Conservation (phyloP, 1,140 invertebrate genomes). For the Hylaeus volcanicus region DNA sequence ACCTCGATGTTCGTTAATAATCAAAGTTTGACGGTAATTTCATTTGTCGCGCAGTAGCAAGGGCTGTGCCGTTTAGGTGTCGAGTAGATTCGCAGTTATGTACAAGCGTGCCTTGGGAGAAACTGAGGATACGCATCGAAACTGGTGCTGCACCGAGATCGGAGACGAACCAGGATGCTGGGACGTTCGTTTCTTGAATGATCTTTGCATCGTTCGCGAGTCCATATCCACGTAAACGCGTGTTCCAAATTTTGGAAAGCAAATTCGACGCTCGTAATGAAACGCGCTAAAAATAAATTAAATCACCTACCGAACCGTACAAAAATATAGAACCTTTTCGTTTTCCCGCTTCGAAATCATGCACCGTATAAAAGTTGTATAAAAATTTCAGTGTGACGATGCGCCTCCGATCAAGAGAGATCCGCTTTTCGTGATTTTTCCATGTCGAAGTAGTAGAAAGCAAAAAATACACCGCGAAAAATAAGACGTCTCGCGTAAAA, state of each 20-base stretch:
- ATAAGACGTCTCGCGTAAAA: neutral
- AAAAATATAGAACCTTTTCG: neutral
- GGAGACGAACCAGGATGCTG: neutral
- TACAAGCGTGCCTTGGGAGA: neutral
- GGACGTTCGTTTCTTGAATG: neutral
- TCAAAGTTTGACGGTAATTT: too few species aligned
- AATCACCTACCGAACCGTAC: neutral
- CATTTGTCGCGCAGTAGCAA: too few species aligned
- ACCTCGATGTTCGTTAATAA: too few species aligned
- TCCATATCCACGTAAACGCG: neutral
- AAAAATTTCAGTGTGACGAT: neutral
- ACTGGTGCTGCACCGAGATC: neutral
- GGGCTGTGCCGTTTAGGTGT: neutral
- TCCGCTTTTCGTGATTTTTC: neutral
- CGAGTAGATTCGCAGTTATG: neutral
- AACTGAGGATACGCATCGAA: neutral
- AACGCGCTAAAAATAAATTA: neutral
- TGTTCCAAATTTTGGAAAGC: neutral
- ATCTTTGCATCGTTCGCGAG: neutral
- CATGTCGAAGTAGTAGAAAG: neutral
- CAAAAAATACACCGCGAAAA: neutral
- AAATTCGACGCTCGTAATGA: neutral
- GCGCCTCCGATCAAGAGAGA: neutral
- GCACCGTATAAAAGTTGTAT: neutral
- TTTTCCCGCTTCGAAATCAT: neutral